Evolutionary conservation across 2,888 invertebrate genomes (phyloP).

Genomic region (Cephus nigrinus): DNA sequence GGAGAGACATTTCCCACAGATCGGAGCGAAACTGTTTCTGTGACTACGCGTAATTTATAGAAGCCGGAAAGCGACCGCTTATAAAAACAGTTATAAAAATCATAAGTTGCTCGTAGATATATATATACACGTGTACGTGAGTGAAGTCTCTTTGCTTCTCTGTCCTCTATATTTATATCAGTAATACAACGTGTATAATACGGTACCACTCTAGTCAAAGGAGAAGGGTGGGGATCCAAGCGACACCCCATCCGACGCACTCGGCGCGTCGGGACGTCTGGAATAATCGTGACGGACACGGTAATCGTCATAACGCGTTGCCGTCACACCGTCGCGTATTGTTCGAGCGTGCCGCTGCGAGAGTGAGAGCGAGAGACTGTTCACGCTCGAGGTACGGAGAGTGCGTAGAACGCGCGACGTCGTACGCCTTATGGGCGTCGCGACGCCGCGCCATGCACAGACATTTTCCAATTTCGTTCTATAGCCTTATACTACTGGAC

Average conservation of each 20-base stretch:
- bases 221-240: slow-evolving; percentile 13
- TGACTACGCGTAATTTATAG: slow-evolving; percentile 50
- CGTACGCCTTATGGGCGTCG: background rate
- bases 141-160: background rate
- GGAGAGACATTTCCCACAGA: slow-evolving; percentile 56
- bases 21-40: slow-evolving; percentile 44
- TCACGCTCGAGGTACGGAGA: background rate
- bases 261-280: slow-evolving; percentile 43
- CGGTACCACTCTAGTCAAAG: slow-evolving; percentile 5
- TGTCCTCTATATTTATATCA: background rate
- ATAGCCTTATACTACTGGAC: background rate
- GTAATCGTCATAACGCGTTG: slow-evolving; percentile 58
- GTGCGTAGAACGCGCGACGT: slow-evolving; percentile 4
- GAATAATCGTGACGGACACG: slow-evolving; percentile 62
- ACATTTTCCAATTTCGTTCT: background rate
- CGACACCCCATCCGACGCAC: slow-evolving; percentile 9
- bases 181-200: background rate
- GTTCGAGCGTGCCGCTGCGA: slow-evolving; percentile 23
- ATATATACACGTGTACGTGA: background rate
- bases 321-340: slow-evolving; percentile 54
- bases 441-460: background rate
- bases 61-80: slow-evolving; percentile 61
- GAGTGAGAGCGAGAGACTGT: background rate
- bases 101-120: slow-evolving; percentile 23
- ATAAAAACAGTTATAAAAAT: slow-evolving; percentile 60